These are phyloP conservation scores for Dendrolimus pini DNA, from an alignment of 2,888 invertebrate species.

Conservation along the genomic window DNA sequence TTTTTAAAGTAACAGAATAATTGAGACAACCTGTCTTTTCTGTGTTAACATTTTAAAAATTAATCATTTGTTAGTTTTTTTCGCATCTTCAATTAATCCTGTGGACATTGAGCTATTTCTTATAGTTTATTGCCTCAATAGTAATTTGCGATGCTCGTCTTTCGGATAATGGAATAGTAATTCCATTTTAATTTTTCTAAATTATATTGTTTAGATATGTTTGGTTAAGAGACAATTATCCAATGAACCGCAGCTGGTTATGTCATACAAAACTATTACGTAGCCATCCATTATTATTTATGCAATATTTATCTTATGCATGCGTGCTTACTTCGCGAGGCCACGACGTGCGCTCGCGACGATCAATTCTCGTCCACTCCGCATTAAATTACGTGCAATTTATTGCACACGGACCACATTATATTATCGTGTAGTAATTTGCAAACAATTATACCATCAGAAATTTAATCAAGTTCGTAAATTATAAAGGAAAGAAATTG, in stretches of 20 bases:
- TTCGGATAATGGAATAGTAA: neutral
- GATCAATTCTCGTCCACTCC: constrained; percentile 26
- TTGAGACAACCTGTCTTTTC: too few species aligned
- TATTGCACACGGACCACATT: constrained; percentile 49
- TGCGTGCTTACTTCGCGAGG: constrained; percentile 7
- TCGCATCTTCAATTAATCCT: neutral
- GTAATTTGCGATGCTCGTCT: neutral
- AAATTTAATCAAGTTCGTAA: constrained; percentile 36
- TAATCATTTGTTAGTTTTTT: neutral
- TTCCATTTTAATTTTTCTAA: neutral
- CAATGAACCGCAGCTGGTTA: constrained; percentile 24
- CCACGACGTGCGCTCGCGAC: constrained; percentile 19
- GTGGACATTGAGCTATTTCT: neutral
- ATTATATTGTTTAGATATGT: neutral
- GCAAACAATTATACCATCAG: constrained; percentile 57
- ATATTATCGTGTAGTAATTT: constrained; percentile 58
- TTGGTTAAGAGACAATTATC: neutral
- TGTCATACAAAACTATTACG: constrained; percentile 17
- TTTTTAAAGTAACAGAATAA: too few species aligned
- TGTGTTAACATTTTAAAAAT: neutral
- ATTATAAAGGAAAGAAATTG: constrained; percentile 13
- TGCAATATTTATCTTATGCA: constrained; percentile 43
- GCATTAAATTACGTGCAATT: constrained; percentile 57
- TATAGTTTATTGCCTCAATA: neutral
- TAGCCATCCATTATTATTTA: constrained; percentile 28